Base-by-base conservation (phyloP, 2,888 invertebrate genomes). In the Leptopilina myrica region DNA sequence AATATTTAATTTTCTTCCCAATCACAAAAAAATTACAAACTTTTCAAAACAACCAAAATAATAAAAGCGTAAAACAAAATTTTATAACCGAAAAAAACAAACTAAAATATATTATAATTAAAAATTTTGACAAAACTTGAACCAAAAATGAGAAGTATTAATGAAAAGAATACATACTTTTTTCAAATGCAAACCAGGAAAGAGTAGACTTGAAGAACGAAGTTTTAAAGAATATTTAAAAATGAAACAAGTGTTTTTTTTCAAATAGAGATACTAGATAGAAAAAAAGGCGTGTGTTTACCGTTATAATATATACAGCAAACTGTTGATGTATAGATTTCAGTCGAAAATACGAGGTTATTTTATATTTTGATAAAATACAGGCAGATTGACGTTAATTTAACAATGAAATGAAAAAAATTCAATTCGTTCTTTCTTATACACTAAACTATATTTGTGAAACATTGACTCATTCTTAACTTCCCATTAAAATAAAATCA, bases 271-370 rank as follows among this genome's bases (percentile, higher is more conserved):
- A 20, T 67, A 7, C 33, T 33, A 33, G 2, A 26, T n/a, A 67
- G 78, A 62, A 64, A 53, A 66, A 79, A 79, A 67, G 43, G 76
- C 43, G 67, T 56, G 59, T 62, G 15, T 79, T 79, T 77, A 79
- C 79, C 76, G 79, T 79, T 79, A 79, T 79, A 62, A 1, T 33
- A 33, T 33, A 33, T 33, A 33, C 15, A 53, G 59, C 59, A 77
- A 64, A 76, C 40, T 8, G 64, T 9, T 62, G 43, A 49, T 64
- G 11, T 40, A 64, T 2, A 73, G 2, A 20, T 40, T 20, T 56
- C 76, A 64, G 64, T 67, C 20, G 20, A 3, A 62, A 20, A 20
- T 4, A 12, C 49, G 20, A 62, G 43, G 43, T 43, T 33, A 33
- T 62, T 62, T 62, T 20, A 62, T 7, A 9, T 20, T 15, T 62